These are phyloP conservation scores for Nymphalis c-album DNA, from an alignment of 2,888 invertebrate species.

Conservation along the genomic window DNA sequence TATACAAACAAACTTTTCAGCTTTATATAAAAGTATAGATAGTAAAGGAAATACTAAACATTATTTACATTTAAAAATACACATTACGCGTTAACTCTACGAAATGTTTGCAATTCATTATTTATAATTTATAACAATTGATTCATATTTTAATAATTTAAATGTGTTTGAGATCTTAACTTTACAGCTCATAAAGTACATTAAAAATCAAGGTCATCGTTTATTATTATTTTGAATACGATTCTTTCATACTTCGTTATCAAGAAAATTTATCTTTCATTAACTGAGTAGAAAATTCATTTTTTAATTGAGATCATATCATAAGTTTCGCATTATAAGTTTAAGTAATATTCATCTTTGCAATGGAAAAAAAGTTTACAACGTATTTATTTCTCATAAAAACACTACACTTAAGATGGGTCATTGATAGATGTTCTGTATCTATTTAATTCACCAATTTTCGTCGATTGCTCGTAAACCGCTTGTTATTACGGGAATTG, in stretches of 20 bases:
- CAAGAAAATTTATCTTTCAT: neutral
- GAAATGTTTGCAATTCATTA: too few species aligned
- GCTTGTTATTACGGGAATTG: conserved; percentile 20
- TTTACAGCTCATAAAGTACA: conserved; percentile 12
- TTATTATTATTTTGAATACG: neutral
- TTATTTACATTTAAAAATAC: too few species aligned
- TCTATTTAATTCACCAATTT: conserved; percentile 9
- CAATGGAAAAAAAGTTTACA: neutral
- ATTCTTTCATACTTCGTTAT: neutral
- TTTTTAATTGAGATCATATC: neutral
- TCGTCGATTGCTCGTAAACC: conserved; percentile 6
- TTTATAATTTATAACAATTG: too few species aligned
- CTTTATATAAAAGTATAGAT: too few species aligned
- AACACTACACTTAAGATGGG: neutral
- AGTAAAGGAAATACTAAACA: too few species aligned
- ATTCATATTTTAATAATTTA: conserved; percentile 3
- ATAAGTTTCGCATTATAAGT: too few species aligned
- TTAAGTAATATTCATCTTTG: too few species aligned
- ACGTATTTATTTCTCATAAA: neutral
- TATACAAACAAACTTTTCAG: too few species aligned
- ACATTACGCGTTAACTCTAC: too few species aligned
- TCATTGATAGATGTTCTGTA: conserved; percentile 1
- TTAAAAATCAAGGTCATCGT: neutral
- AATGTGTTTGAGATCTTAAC: conserved; percentile 8
- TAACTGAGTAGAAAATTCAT: neutral